These are phyloP conservation scores for Catamblyrhynchus diadema DNA, from an alignment of 2,797 vertebrate genomes.

Conservation along the genomic window DNA sequence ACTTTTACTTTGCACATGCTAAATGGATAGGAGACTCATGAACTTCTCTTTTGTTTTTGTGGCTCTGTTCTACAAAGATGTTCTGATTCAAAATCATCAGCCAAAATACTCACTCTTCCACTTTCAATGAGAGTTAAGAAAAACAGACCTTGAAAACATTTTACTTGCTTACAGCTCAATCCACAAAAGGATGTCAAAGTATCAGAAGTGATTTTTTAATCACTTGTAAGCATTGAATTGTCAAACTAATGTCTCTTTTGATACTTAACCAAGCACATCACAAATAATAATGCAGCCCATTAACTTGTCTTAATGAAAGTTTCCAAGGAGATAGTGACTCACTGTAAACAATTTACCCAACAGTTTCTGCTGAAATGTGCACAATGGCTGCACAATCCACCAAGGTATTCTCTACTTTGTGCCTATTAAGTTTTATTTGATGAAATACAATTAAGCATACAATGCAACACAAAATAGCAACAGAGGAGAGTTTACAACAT, in stretches of 20 bases:
- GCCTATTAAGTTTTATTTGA: not conserved
- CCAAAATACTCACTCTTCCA: not conserved
- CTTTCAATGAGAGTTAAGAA: not conserved
- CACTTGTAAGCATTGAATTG: not conserved
- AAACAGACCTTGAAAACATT: not conserved
- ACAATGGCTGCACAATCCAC: not conserved
- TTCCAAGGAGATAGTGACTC: constrained; percentile 14
- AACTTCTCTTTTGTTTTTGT: not conserved
- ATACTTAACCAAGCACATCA: constrained; percentile 30
- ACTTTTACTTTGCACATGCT: not conserved
- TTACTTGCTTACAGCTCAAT: not conserved
- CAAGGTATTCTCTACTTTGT: not conserved
- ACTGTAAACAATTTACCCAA: not conserved
- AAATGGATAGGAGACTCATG: not conserved
- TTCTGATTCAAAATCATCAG: not conserved
- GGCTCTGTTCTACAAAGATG: not conserved
- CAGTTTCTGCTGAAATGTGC: not conserved
- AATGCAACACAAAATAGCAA: not conserved
- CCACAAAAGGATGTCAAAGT: not conserved
- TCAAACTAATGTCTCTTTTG: constrained; percentile 39
- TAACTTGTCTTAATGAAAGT: constrained; percentile 48
- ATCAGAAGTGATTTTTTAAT: constrained; percentile 38
- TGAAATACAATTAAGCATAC: not conserved
- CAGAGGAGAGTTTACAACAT: not conserved
- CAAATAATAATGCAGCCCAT: constrained; percentile 32